These are phyloP conservation scores for Neoarius graeffei DNA, from an alignment of 2,113 vertebrate genomes.

Conservation along the genomic window DNA sequence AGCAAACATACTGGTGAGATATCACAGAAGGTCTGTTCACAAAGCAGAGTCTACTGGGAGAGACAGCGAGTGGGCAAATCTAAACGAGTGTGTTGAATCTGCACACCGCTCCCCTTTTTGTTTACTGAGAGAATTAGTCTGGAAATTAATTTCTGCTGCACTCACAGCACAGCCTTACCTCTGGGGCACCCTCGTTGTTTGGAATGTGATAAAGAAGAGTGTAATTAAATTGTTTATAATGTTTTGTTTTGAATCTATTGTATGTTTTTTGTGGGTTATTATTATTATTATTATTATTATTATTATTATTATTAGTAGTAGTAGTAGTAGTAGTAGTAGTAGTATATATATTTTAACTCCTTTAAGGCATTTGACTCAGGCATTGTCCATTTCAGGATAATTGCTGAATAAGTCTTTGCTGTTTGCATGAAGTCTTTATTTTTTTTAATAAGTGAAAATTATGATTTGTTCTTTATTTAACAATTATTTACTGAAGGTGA, in stretches of 20 bases:
- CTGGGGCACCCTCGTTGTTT: conserved; percentile 62
- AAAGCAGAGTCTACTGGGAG: conserved; percentile 12
- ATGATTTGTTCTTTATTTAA: background rate
- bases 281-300: too few species aligned
- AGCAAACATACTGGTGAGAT: conserved; percentile 12
- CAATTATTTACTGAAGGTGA: too few species aligned
- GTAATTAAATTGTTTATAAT: conserved; percentile 73
- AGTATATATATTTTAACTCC: background rate
- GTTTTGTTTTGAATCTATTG: conserved; percentile 34
- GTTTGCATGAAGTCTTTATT: background rate
- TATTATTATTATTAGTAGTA: background rate
- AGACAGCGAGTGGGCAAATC: background rate
- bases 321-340: too few species aligned
- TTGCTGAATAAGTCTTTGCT: conserved; percentile 62
- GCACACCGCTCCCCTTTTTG: conserved; percentile 54
- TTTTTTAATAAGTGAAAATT: conserved; percentile 1
- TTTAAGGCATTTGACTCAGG: conserved; percentile 58
- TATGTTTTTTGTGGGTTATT: conserved; percentile 60
- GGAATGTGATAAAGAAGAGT: conserved; percentile 68
- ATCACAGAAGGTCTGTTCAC: conserved; percentile 14
- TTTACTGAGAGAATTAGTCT: conserved; percentile 66
- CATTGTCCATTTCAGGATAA: conserved; percentile 41
- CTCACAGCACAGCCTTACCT: conserved; percentile 67
- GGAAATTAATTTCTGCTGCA: conserved; percentile 71
- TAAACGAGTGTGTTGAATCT: conserved; percentile 33